A percentile compares a stretch with the other conserved stretches of the same genome.
phyloP scores from a whole-genome alignment of 1,140 invertebrate genomes.

The Drosophila truncata region DNA sequence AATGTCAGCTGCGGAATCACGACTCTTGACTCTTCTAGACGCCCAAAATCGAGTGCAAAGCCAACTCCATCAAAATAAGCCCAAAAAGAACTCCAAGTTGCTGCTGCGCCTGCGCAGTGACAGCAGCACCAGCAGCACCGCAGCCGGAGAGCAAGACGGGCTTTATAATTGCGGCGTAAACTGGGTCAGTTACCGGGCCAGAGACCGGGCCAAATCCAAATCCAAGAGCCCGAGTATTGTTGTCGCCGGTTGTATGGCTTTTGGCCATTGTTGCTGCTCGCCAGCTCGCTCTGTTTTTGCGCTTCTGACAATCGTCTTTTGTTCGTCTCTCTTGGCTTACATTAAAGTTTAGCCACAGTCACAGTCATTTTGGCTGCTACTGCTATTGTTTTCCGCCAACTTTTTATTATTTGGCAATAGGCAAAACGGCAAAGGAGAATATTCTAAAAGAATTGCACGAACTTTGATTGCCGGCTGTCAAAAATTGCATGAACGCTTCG shows the following conservation, averaged over 20 bases:
- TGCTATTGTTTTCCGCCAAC: conserved; percentile 65
- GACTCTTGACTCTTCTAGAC: conserved; percentile 54
- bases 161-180: conserved; percentile 79
- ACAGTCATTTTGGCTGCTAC: conserved; percentile 43
- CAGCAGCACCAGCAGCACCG: conserved; percentile 26
- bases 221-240: conserved; percentile 39
- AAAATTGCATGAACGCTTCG: conserved; percentile 5
- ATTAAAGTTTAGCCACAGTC: conserved; percentile 63
- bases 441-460: conserved; percentile 25
- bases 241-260: conserved; percentile 34
- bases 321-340: conserved; percentile 55
- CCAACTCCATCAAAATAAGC: conserved; percentile 23
- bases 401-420: conserved; percentile 69
- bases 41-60: conserved; percentile 67
- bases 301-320: conserved; percentile 61
- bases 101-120: conserved; percentile 68
- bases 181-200: conserved; percentile 65
- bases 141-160: conserved; percentile 51
- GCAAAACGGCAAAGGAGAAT: conserved; percentile 34
- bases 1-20: conserved; percentile 68
- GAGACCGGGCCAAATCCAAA: conserved; percentile 42
- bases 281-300: conserved; percentile 45
- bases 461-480: conserved; percentile 16
- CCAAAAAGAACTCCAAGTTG: conserved; percentile 21
- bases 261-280: conserved; percentile 24